Base-by-base conservation (phyloP, 2,888 invertebrate species). In the Mythimna vitellina region DNA sequence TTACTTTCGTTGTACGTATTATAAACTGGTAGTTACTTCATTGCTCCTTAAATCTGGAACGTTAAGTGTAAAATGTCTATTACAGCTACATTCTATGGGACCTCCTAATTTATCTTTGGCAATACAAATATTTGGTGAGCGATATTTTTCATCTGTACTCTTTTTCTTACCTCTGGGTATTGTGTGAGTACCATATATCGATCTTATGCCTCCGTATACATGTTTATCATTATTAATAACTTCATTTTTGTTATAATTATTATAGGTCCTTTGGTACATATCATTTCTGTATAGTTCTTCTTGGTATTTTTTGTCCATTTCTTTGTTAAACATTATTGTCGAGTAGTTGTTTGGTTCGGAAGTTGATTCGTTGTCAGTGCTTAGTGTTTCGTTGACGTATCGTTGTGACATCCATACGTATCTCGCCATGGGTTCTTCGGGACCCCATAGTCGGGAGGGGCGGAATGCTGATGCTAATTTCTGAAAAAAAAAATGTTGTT, bases 391-490 rank as follows among this genome's bases (percentile, higher is more conserved):
- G 84, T 92, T 92, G 60, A 90, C 82, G 70, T 91, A 93, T 80
- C 94, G 89, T 87, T 94, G 94, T 22, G 95, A 94, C 96, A 96
- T 96, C 96, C 96, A 96, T 10, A 95, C 89, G 85, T 96, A 96
- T 83, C 96, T 87, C 0, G 94, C 92, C 89, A 95, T 91, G 2
- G 96, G 96, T 81, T 96, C 96, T 83, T 96, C 95, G 32, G 96
- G 96, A 17, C 96, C 96, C 96, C 96, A 96, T 20, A 95, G 89
- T 25, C 95, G 90, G 0, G 96, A 95, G 9, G 95, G 92, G n/a
- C 91, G 91, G 84, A 96, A 96, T 0, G 96, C 92, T 60, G 96
- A 92, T 46, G 91, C 88, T 77, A 96, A 92, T 95, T 96, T 96
- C 96, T 96, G 90, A 6, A 90, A 25, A 77, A 63, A 57, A 3